phyloP scores from a whole-genome alignment of 2,888 invertebrate species.

The Bombylius major region DNA sequence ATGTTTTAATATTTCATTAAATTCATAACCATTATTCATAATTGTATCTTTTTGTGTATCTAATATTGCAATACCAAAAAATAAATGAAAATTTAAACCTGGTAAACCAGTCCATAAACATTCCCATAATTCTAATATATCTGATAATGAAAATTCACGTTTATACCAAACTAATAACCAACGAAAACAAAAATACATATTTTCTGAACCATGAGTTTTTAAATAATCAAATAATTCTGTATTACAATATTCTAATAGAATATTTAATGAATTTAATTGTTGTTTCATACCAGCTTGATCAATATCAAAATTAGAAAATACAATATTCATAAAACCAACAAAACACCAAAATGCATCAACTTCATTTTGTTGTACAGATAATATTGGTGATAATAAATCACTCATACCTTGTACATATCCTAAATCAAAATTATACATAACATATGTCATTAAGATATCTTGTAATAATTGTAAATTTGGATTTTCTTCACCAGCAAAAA shows the following conservation, averaged over 20 bases:
- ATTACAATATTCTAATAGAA: slow-evolving; percentile 66
- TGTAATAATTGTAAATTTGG: slow-evolving; percentile 71
- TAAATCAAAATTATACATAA: slow-evolving; percentile 97
- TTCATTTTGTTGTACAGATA: slow-evolving; percentile 81
- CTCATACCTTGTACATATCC: slow-evolving; percentile 98
- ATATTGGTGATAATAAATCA: slow-evolving; percentile 85
- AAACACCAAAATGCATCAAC: slow-evolving; percentile 99
- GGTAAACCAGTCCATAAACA: slow-evolving; percentile 91
- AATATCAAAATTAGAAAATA: slow-evolving; percentile 87
- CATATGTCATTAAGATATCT: slow-evolving; percentile 94
- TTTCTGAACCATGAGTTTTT: slow-evolving; percentile 50
- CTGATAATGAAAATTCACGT: slow-evolving; percentile 76
- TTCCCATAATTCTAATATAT: slow-evolving; percentile 90
- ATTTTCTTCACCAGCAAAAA: slow-evolving; percentile 89
- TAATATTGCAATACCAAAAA: slow-evolving; percentile 87
- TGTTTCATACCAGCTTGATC: slow-evolving; percentile 94
- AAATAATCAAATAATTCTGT: slow-evolving; percentile 79
- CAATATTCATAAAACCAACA: slow-evolving; percentile 91
- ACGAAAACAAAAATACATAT: slow-evolving; percentile 98
- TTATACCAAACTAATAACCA: slow-evolving; percentile 96
- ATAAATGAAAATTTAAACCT: slow-evolving; percentile 86
- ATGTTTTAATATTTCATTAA: slow-evolving; percentile 93
- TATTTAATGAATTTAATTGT: slow-evolving; percentile 75
- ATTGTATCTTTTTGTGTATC: slow-evolving; percentile 76
- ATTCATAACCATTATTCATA: slow-evolving; percentile 85